Conservation (phyloP, 2,888 invertebrate genomes). For the Apantesis nais region DNA sequence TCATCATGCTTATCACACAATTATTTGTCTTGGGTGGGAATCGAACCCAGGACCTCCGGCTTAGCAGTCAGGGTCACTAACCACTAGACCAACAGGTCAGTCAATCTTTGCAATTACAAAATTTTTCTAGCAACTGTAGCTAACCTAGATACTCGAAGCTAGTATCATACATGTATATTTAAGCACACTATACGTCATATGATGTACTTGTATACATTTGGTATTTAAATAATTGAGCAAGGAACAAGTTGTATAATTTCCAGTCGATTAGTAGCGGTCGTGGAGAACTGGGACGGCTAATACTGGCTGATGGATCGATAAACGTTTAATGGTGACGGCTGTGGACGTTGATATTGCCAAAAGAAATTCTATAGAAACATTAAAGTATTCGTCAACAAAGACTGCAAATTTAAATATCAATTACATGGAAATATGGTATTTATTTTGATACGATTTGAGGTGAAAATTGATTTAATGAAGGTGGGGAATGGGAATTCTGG, state of each 20-base stretch:
- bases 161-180: constrained; percentile 5
- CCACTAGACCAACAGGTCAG: too few relatives aligned
- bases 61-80: too few relatives aligned
- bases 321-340: constrained; percentile 5
- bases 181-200: not conserved
- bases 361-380: constrained; percentile 4
- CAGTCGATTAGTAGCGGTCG: constrained; percentile 5
- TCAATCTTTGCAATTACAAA: not conserved
- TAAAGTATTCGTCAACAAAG: not conserved
- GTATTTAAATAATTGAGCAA: constrained; percentile 7
- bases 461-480: not conserved
- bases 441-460: not conserved
- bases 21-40: too few relatives aligned
- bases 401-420: not conserved
- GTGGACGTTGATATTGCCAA: not conserved
- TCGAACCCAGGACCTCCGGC: too few relatives aligned
- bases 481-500: not conserved
- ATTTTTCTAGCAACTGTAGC: not conserved
- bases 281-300: constrained; percentile 14
- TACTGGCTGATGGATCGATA: constrained; percentile 18
- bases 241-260: constrained; percentile 9
- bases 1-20: too few relatives aligned
- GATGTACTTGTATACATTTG: not conserved
- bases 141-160: constrained; percentile 1
- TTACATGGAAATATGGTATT: not conserved